A percentile compares a stretch with the other conserved stretches of the same genome.
Evolutionary conservation across 2,797 vertebrate genomes (phyloP).

Genomic region (Cirrhinus molitorella): DNA sequence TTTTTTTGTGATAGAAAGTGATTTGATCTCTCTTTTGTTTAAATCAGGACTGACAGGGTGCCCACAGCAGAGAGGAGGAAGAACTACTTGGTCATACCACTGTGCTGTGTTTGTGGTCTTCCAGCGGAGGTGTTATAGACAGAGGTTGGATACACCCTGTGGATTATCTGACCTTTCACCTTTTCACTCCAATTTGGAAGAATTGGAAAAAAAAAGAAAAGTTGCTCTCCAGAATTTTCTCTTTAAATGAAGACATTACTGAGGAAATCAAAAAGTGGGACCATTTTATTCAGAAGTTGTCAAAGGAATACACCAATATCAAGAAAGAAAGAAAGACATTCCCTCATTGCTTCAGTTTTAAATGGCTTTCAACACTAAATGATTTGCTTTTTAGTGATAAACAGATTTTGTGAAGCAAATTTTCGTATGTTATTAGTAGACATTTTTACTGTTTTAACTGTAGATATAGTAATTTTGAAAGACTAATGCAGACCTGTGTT

Average conservation of each 20-base stretch:
- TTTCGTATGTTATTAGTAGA: slow-evolving; percentile 17
- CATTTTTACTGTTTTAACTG: slow-evolving; percentile 32
- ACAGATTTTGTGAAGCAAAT: slow-evolving; percentile 28
- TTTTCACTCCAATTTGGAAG: slow-evolving; percentile 51
- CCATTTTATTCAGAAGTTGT: slow-evolving; percentile 51
- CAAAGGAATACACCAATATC: slow-evolving; percentile 45
- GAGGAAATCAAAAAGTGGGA: slow-evolving; percentile 51
- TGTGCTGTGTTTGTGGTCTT: slow-evolving; percentile 52
- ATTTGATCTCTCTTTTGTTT: not conserved
- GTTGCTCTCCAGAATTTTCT: not conserved
- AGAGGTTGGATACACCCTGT: slow-evolving; percentile 36
- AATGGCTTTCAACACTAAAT: slow-evolving; percentile 42
- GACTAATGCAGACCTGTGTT: not conserved
- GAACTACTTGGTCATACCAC: slow-evolving; percentile 37
- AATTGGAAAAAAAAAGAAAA: slow-evolving; percentile 21
- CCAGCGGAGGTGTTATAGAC: slow-evolving; percentile 45
- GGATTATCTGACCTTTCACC: slow-evolving; percentile 42
- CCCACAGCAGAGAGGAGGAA: slow-evolving; percentile 12
- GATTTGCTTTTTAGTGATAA: slow-evolving; percentile 16
- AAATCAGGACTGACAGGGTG: slow-evolving; percentile 34
- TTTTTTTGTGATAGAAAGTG: not conserved
- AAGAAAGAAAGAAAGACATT: slow-evolving; percentile 56
- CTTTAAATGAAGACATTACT: slow-evolving; percentile 38
- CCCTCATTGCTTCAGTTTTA: slow-evolving; percentile 48
- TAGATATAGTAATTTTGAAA: slow-evolving; percentile 22